phyloP scores from a whole-genome alignment of 2,797 vertebrate genomes.

The Lagorchestes hirsutus region DNA sequence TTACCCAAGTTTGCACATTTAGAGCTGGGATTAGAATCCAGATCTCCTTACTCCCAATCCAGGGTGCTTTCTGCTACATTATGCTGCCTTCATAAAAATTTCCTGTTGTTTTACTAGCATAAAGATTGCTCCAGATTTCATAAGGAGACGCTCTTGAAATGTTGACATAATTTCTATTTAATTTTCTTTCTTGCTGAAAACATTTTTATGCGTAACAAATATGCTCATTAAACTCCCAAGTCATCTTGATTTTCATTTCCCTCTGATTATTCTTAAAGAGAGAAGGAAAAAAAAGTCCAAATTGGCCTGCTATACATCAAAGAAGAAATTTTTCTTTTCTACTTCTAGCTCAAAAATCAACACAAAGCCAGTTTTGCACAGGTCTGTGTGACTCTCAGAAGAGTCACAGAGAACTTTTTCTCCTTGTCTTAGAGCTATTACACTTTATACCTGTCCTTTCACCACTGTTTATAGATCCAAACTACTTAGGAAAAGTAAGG shows the following conservation, averaged over 20 bases:
- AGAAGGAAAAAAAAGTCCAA: neutral
- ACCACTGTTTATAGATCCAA: neutral
- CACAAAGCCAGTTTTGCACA: neutral
- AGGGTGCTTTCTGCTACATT: neutral
- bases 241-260: neutral
- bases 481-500: neutral
- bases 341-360: neutral
- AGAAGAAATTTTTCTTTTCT: neutral
- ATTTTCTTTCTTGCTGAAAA: neutral
- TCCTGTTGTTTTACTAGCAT: neutral
- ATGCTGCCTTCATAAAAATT: neutral
- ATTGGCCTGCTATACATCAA: neutral
- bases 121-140: neutral
- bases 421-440: neutral
- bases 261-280: neutral
- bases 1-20: neutral
- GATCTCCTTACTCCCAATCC: neutral
- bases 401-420: neutral
- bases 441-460: neutral
- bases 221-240: neutral
- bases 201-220: neutral
- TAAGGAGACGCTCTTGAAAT: neutral
- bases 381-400: neutral
- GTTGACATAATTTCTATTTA: neutral
- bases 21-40: neutral